Conservation (phyloP, 2,113 vertebrate genomes). For the Zosterops hypoxanthus region DNA sequence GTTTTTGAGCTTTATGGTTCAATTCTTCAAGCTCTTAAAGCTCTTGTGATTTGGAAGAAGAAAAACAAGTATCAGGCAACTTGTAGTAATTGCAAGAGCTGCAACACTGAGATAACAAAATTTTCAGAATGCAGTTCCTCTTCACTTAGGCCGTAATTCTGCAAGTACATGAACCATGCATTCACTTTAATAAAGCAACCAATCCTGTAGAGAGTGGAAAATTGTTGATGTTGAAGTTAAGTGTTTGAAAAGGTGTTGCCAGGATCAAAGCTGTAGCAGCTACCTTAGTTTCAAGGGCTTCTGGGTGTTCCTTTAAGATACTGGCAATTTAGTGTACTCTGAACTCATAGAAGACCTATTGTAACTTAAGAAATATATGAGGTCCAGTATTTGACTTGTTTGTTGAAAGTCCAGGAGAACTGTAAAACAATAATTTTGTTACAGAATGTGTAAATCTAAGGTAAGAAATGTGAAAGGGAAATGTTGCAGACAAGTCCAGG, state of each 20-base stretch:
- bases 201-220: not conserved
- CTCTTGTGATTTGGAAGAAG: constrained; percentile 40
- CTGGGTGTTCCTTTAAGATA: not conserved
- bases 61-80: constrained; percentile 54
- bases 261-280: not conserved
- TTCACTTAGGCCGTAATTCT: not conserved
- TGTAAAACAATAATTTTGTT: not conserved
- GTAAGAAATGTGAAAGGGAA: not conserved
- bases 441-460: not conserved
- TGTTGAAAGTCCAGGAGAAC: not conserved
- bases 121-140: not conserved
- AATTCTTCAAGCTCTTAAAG: constrained; percentile 44
- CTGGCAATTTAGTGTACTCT: not conserved
- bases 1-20: constrained; percentile 42
- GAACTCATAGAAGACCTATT: not conserved
- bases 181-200: not conserved
- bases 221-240: not conserved
- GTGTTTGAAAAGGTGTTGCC: not conserved
- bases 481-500: not conserved
- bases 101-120: constrained; percentile 51
- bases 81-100: constrained; percentile 57
- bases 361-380: not conserved
- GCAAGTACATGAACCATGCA: not conserved
- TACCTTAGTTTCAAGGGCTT: not conserved
- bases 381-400: not conserved